phyloP scores from a whole-genome alignment of 2,113 vertebrate genomes.

The Erythrolamprus reginae region DNA sequence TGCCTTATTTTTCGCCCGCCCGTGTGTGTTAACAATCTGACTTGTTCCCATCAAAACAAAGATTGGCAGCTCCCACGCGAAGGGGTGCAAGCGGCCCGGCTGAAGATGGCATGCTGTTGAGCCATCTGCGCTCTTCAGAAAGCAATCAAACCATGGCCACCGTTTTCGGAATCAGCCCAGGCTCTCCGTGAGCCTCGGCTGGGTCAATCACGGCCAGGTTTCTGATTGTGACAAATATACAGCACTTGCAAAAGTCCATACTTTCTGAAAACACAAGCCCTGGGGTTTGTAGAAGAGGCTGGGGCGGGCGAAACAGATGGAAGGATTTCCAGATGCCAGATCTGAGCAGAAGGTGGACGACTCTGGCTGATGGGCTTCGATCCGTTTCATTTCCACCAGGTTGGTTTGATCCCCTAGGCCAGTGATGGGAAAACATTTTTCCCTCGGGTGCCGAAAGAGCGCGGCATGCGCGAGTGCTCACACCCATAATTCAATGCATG shows the following conservation, averaged over 20 bases:
- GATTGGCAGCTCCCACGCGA: not conserved
- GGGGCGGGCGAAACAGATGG: not conserved
- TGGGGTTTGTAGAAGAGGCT: not conserved
- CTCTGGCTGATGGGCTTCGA: not conserved
- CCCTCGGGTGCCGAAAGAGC: no score
- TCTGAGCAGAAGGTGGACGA: not conserved
- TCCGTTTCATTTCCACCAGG: not conserved
- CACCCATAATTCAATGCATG: no score
- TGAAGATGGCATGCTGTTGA: not conserved
- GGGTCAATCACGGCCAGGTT: not conserved
- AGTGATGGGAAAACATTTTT: no score
- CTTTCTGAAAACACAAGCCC: not conserved
- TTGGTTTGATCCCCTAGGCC: no score
- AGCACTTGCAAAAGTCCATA: not conserved
- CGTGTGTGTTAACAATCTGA: not conserved
- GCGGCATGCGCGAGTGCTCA: no score
- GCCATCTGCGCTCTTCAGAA: not conserved
- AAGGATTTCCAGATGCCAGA: not conserved
- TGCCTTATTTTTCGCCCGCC: no score
- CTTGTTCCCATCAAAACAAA: not conserved
- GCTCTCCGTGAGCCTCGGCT: not conserved
- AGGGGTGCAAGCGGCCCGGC: not conserved
- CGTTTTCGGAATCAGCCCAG: not conserved
- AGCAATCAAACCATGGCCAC: not conserved
- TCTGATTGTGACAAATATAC: not conserved